Conservation (phyloP, 2,797 vertebrate genomes). For the Pelodytes ibericus region DNA sequence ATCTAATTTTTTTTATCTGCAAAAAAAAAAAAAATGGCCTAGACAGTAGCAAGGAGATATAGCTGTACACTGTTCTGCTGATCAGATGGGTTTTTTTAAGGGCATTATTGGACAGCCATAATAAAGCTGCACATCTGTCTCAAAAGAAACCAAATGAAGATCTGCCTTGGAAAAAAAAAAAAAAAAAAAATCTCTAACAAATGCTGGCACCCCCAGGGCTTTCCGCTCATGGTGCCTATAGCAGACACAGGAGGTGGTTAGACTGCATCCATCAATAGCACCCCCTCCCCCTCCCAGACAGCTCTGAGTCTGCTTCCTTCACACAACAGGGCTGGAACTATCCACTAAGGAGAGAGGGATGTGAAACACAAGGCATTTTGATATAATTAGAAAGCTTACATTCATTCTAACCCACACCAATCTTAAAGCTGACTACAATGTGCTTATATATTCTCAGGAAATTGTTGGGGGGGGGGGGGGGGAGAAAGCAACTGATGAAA, state of each 20-base stretch:
- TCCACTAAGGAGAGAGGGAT: constrained; percentile 33
- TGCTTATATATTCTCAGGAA: no score
- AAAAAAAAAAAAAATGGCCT: no score
- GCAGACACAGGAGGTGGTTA: constrained; percentile 51
- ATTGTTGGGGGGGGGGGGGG: no score
- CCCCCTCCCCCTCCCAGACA: constrained; percentile 44
- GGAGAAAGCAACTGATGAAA: no score
- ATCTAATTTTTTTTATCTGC: no score
- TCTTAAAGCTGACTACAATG: neutral
- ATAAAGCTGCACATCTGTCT: constrained; percentile 51
- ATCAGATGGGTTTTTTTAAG: constrained; percentile 39
- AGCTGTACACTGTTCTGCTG: no score
- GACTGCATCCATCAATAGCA: constrained; percentile 55
- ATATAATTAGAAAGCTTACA: neutral
- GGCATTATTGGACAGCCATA: constrained; percentile 29
- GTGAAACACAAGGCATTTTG: constrained; percentile 21
- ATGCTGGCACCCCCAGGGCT: constrained; percentile 52
- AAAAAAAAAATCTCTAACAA: constrained; percentile 49
- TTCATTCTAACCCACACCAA: constrained; percentile 14
- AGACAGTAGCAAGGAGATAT: no score
- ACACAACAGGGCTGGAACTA: constrained; percentile 34
- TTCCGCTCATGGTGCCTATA: constrained; percentile 54
- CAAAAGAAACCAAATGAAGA: constrained; percentile 45
- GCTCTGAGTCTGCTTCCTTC: constrained; percentile 53
- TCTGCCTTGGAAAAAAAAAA: constrained; percentile 26